A percentile compares a stretch with the other conserved stretches of the same genome.
Conservation (phyloP, 2,113 vertebrate species). For the Geococcyx californianus region DNA sequence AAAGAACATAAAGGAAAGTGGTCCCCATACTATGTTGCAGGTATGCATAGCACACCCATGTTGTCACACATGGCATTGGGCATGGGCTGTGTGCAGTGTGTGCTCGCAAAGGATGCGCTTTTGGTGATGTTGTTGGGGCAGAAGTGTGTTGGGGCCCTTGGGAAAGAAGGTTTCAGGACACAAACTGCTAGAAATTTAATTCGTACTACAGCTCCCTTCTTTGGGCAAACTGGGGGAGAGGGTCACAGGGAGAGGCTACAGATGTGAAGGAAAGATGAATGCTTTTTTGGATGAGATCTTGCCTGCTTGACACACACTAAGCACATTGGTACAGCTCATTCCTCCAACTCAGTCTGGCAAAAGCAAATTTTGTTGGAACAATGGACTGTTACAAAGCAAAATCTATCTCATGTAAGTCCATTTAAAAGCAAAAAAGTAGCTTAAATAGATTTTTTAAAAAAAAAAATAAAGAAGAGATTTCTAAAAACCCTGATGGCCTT, state of each 20-base stretch:
- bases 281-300: neutral
- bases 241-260: neutral
- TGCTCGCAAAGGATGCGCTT: neutral
- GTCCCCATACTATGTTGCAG: neutral
- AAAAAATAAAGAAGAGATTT: neutral
- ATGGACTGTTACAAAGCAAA: neutral
- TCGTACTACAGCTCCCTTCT: neutral
- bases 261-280: neutral
- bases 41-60: too few species aligned
- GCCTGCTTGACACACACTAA: neutral
- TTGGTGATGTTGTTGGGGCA: neutral
- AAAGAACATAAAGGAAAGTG: neutral
- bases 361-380: neutral
- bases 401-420: neutral
- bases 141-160: too few species aligned
- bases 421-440: neutral
- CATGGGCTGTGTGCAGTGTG: neutral
- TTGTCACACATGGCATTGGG: neutral
- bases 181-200: neutral
- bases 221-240: neutral
- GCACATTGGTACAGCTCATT: accelerated
- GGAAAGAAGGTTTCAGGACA: neutral
- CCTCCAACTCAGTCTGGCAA: neutral
- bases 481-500: neutral
- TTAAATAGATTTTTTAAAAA: neutral